phyloP scores from a whole-genome alignment of 2,888 invertebrate species.

The Meteorus colon region DNA sequence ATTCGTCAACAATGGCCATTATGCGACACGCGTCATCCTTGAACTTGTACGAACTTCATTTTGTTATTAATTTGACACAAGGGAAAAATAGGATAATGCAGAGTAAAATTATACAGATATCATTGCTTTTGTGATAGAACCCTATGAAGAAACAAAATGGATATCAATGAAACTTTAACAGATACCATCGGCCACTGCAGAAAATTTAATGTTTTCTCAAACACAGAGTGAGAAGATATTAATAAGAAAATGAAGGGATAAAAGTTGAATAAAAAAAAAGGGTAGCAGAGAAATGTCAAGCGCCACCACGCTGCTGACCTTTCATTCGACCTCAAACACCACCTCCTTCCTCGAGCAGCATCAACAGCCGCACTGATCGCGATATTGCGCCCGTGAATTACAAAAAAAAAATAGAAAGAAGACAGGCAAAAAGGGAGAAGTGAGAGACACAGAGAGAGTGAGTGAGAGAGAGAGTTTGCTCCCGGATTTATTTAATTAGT shows the following conservation, averaged over 20 bases:
- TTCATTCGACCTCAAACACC: conserved; percentile 45
- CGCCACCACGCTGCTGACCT: conserved; percentile 61
- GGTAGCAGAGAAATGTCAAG: conserved; percentile 46
- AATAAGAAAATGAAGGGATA: no score
- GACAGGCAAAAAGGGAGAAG: not conserved
- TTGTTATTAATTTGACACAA: no score
- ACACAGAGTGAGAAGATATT: no score
- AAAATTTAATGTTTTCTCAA: no score
- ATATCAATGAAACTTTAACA: no score
- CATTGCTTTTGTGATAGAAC: no score
- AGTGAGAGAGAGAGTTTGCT: conserved; percentile 54
- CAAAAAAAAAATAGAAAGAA: no score
- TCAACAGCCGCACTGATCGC: conserved; percentile 22
- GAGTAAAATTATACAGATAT: no score
- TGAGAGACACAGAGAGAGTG: not conserved
- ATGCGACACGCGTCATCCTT: not conserved
- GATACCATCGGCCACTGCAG: no score
- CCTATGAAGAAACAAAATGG: no score
- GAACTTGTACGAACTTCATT: conserved; percentile 4
- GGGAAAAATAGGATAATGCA: no score
- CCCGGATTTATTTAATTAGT: conserved; percentile 69
- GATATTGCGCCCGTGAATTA: conserved; percentile 50
- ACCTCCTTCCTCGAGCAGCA: conserved; percentile 22
- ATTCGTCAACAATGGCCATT: conserved; percentile 2
- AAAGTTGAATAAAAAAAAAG: not conserved